Percentiles rank a stretch among this genome's conserved stretches.
Conservation (phyloP, 2,888 invertebrate species). For the Candidula unifasciata region DNA sequence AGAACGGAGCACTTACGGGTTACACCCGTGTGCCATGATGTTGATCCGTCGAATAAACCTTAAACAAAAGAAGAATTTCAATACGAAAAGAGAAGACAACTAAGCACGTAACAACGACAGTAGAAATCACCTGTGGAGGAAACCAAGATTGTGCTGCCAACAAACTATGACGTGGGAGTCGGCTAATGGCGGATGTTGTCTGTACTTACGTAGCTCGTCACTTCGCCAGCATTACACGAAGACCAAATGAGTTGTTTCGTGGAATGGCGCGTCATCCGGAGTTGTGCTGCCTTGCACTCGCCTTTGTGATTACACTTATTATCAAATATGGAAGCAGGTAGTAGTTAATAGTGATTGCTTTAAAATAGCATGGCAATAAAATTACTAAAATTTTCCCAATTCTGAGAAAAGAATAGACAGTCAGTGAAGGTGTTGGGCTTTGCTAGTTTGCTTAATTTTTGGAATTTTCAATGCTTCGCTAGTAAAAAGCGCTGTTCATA, state of each 20-base stretch:
- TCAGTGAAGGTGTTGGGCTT: too few species aligned
- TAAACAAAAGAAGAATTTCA: too few species aligned
- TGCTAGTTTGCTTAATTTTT: too few species aligned
- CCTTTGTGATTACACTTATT: slow-evolving; percentile 55
- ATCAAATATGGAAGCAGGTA: slow-evolving; percentile 62
- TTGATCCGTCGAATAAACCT: too few species aligned
- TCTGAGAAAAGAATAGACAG: too few species aligned
- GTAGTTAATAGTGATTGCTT: neutral
- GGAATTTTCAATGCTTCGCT: too few species aligned
- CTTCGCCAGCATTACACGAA: slow-evolving; percentile 41
- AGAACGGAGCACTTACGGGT: too few species aligned
- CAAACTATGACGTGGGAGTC: slow-evolving; percentile 64
- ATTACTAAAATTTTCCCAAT: too few species aligned
- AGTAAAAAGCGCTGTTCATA: too few species aligned
- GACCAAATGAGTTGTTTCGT: slow-evolving; percentile 57
- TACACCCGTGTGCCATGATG: too few species aligned
- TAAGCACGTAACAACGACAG: too few species aligned
- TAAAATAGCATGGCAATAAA: neutral
- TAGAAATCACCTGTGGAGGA: slow-evolving; percentile 12
- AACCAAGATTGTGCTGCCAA: neutral
- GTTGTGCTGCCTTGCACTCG: slow-evolving; percentile 54
- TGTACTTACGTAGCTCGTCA: slow-evolving; percentile 55
- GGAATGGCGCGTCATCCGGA: slow-evolving; percentile 63
- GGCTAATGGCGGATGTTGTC: slow-evolving; percentile 67
- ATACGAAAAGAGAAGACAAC: slow-evolving; percentile 4